Percentiles rank a stretch among this genome's conserved stretches.
Conservation (phyloP, 2,113 vertebrate species). For the Oreamnos americanus region DNA sequence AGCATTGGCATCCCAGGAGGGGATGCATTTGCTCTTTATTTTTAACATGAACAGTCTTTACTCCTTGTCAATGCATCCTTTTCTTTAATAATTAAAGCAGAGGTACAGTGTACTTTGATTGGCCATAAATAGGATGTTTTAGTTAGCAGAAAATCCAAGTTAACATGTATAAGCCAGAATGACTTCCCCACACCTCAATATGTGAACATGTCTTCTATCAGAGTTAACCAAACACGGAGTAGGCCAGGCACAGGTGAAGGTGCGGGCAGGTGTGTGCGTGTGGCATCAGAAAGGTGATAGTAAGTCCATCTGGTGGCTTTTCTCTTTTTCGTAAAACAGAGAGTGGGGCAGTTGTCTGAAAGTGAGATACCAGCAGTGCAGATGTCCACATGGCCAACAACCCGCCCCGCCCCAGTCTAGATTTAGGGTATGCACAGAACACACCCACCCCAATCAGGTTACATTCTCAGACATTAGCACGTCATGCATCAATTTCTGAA, state of each 20-base stretch:
- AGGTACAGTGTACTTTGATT: not conserved
- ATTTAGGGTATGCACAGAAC: not conserved
- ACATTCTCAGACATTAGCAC: not conserved
- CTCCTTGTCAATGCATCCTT: not conserved
- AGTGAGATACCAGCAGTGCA: no score
- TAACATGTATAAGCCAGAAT: not conserved
- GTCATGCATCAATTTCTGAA: not conserved
- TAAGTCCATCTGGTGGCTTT: not conserved
- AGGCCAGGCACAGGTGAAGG: not conserved
- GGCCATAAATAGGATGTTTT: not conserved
- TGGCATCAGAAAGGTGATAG: not conserved
- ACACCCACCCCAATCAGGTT: not conserved
- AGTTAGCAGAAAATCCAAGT: not conserved
- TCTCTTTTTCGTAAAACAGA: not conserved
- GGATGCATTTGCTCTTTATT: not conserved
- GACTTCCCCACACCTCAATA: not conserved
- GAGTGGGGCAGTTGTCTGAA: not conserved
- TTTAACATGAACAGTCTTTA: not conserved
- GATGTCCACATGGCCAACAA: accelerated
- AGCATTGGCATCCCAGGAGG: not conserved
- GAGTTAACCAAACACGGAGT: not conserved
- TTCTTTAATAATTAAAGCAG: not conserved
- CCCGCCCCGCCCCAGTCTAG: accelerated
- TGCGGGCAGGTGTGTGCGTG: accelerated
- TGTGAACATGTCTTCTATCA: not conserved